Percentiles rank a stretch among this genome's conserved stretches.
Conservation (phyloP, 2,888 invertebrate species). For the Argynnis bischoffii region DNA sequence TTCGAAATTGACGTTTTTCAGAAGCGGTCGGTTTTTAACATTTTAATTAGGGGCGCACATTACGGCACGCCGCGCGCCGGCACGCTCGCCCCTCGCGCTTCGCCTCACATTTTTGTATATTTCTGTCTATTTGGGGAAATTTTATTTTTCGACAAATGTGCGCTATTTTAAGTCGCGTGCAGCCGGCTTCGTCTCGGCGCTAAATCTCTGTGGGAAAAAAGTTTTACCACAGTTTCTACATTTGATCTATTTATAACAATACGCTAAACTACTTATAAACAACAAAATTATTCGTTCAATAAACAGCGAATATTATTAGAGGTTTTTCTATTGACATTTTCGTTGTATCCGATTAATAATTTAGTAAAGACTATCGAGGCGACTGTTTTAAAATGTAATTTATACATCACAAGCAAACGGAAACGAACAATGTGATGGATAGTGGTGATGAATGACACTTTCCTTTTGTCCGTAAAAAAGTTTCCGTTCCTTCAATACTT, state of each 20-base stretch:
- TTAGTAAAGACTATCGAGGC: conserved; percentile 22
- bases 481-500: conserved; percentile 50
- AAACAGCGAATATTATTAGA: neutral
- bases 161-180: conserved; percentile 79
- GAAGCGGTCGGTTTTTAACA: conserved; percentile 81
- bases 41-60: conserved; percentile 83
- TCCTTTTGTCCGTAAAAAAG: conserved; percentile 74
- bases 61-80: conserved; percentile 72
- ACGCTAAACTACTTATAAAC: conserved; percentile 28
- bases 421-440: conserved; percentile 73
- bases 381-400: conserved; percentile 55
- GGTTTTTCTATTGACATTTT: conserved; percentile 26
- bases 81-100: conserved; percentile 80
- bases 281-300: neutral
- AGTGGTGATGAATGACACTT: conserved; percentile 73
- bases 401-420: conserved; percentile 63
- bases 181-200: conserved; percentile 73
- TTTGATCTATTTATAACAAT: conserved; percentile 47
- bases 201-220: conserved; percentile 81
- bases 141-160: conserved; percentile 81
- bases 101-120: conserved; percentile 80
- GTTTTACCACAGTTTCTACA: conserved; percentile 52
- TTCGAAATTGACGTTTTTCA: conserved; percentile 81
- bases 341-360: conserved; percentile 31
- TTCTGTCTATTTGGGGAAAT: conserved; percentile 81